A percentile compares a stretch with the other conserved stretches of the same genome.
These are phyloP conservation scores for Orientallactaga sibirica DNA, from an alignment of 2,797 vertebrate species.

Conservation along the genomic window DNA sequence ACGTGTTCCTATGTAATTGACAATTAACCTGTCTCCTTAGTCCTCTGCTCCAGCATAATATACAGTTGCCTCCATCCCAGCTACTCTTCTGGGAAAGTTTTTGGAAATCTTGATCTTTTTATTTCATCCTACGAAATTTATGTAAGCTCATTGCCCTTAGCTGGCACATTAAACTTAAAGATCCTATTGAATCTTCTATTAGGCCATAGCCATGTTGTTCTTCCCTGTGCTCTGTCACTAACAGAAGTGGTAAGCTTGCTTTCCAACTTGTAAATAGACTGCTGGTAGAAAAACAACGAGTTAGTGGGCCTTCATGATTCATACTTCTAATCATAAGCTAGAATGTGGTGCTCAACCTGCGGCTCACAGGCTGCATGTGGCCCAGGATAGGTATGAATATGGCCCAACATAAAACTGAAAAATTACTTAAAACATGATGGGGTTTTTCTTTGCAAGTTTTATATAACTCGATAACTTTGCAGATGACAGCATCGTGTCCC, in stretches of 20 bases:
- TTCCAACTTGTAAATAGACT: slow-evolving; percentile 41
- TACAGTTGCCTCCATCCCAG: neutral
- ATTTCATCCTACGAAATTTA: neutral
- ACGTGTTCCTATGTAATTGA: neutral
- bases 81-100: neutral
- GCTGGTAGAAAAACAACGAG: neutral
- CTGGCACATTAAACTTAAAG: neutral
- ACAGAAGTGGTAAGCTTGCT: neutral
- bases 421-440: too few relatives aligned
- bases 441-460: too few relatives aligned
- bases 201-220: neutral
- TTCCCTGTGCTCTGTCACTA: neutral
- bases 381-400: too few relatives aligned
- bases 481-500: too few relatives aligned
- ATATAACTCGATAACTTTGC: too few relatives aligned
- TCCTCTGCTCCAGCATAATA: neutral
- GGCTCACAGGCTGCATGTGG: too few relatives aligned
- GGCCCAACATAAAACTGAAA: too few relatives aligned
- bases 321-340: too few relatives aligned
- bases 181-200: slow-evolving; percentile 20
- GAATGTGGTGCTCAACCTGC: too few relatives aligned
- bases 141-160: neutral
- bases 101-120: slow-evolving; percentile 31
- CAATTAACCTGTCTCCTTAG: neutral
- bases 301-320: neutral